Evolutionary conservation across 2,113 vertebrate species (phyloP).

Genomic region (Siphamia tubifer): DNA sequence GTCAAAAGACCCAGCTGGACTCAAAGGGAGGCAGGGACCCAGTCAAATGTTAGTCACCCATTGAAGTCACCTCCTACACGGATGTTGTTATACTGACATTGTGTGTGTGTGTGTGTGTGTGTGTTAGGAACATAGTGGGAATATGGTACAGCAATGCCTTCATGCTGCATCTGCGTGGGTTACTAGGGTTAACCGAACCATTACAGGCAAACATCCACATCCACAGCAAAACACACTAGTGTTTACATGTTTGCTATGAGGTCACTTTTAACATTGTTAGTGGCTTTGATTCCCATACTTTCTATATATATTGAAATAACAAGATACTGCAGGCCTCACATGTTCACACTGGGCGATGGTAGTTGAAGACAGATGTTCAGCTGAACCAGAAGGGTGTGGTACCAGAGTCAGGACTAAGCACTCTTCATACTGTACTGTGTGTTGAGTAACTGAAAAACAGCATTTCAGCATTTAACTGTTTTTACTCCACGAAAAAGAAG

Average conservation of each 20-base stretch:
- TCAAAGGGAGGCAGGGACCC: constrained; percentile 62
- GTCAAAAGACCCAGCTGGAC: constrained; percentile 67
- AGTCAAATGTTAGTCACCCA: constrained; percentile 67
- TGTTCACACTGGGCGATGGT: constrained; percentile 1
- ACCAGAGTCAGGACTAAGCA: constrained; percentile 28
- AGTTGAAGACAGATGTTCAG: constrained; percentile 60
- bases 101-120: constrained; percentile 24
- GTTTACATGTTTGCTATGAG: constrained; percentile 44
- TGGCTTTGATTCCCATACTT: constrained; percentile 45
- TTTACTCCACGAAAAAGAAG: background rate
- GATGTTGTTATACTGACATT: constrained; percentile 65
- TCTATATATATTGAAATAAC: constrained; percentile 44
- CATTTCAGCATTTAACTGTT: background rate
- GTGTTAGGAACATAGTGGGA: constrained; percentile 27
- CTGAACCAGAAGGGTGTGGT: constrained; percentile 52
- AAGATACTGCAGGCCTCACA: constrained; percentile 2
- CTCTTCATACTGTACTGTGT: constrained; percentile 24
- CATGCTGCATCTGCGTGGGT: constrained; percentile 31
- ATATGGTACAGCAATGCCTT: constrained; percentile 31
- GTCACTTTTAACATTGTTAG: constrained; percentile 22
- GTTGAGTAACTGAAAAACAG: constrained; percentile 37
- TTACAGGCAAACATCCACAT: constrained; percentile 37
- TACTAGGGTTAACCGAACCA: constrained; percentile 44
- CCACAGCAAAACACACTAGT: constrained; percentile 22
- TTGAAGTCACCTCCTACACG: constrained; percentile 71